Evolutionary conservation across 2,113 vertebrate genomes (phyloP), one percentile per base, ranked within the genome.

Genomic region (Okapia johnstoni): DNA sequence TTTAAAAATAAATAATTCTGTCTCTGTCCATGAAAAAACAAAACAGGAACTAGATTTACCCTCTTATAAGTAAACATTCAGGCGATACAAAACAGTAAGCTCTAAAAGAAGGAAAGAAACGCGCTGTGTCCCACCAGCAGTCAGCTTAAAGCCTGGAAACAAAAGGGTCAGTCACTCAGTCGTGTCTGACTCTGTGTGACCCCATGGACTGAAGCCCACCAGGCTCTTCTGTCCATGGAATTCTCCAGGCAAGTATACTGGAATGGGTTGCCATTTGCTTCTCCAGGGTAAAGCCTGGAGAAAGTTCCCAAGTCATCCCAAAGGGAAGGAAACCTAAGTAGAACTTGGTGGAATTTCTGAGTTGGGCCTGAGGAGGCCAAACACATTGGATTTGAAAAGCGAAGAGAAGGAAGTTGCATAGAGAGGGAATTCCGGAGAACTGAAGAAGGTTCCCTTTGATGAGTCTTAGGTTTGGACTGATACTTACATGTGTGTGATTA

Each of bases 121-220:
- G 11, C 36, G 9, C 19, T 16, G 19, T 23, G 4, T 6, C 23
- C 54, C 26, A 2, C 15, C 2, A 52, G 36, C 3, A 12, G 13
- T 13, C 46, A 43, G 5, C 17, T 63, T 48, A 26, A 54, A 14
- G 52, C n/a, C 54, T 30, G 21, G 5, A 77, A 36, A 70, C 21
- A 2, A 70, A 70, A 12, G 10, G 12, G 19, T 70, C 40, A 70
- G 63, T 70, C n/a, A 70, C n/a, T 70, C n/a, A 36, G n/a, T 36
- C 17, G 12, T 40, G n/a, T 40, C n/a, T 70, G 66, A 40, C n/a
- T 70, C 66, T 70, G 66, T 70, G 19, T 40, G 66, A 70, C n/a
- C 5, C n/a, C n/a, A 70, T 23, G n/a, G 66, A 40, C 66, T 70
- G n/a, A 19, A 70, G n/a, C 66, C 63, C 19, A 70, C 66, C 0